Conservation (phyloP, 2,888 invertebrate species). For the Macrophya annulata region DNA sequence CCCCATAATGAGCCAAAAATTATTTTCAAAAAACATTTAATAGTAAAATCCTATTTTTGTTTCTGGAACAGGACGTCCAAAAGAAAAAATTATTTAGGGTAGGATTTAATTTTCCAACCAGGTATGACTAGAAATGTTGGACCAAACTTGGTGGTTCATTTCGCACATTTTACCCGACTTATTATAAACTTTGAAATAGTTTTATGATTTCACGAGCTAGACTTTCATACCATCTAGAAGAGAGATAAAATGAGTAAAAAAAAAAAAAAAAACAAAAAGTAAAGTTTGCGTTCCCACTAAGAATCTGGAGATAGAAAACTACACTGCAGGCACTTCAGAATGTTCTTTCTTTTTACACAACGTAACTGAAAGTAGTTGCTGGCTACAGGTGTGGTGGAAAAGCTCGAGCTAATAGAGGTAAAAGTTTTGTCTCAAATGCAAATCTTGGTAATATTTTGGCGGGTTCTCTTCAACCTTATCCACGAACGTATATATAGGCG, state of each 20-base stretch:
- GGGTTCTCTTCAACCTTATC: not conserved
- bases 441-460: conserved; percentile 29
- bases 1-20: not conserved
- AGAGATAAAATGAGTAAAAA: conserved; percentile 16
- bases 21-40: not conserved
- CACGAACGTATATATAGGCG: not conserved
- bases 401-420: conserved; percentile 34
- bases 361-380: conserved; percentile 25
- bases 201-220: conserved; percentile 26
- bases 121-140: not conserved
- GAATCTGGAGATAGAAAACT: conserved; percentile 31
- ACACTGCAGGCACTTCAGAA: conserved; percentile 39
- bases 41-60: not conserved
- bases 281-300: not conserved
- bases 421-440: conserved; percentile 33
- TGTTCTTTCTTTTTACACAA: conserved; percentile 42
- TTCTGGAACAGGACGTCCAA: not conserved
- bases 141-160: not conserved
- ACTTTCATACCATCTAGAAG: not conserved
- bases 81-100: not conserved
- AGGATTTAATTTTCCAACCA: not conserved
- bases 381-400: conserved; percentile 31
- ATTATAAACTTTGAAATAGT: conserved; percentile 45
- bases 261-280: not conserved
- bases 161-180: not conserved